Base-by-base conservation (phyloP, 2,113 vertebrate species). In the Montifringilla adamsi region DNA sequence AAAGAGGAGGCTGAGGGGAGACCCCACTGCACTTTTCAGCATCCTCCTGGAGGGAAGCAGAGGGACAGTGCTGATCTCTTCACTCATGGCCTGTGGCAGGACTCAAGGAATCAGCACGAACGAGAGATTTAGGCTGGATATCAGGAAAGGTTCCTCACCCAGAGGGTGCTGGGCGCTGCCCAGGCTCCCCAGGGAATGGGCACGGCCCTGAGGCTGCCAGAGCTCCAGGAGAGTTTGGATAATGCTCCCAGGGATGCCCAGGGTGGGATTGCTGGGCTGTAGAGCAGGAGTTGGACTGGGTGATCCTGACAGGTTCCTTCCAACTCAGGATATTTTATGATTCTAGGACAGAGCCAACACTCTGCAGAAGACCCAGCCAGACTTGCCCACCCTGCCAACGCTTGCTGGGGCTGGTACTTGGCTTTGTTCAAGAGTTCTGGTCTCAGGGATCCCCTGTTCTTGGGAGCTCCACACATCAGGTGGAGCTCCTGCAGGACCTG, bases 301-400 rank as follows among this genome's bases (percentile, higher is more conserved):
- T 18, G 24, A 26, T 26, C 13, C 33, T n/a, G 2, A 24, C 2
- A 5, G 19, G 33, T 46, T 33, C 35, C 16, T 41, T 30, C 78
- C 39, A 53, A 4, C 39, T 21, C 33, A 53, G 69, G 46, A 15
- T n/a, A 18, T 68, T 75, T 39, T 35, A 6, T 26, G n/a, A 22
- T 26, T 68, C 39, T 12, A 47, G 13, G 24, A 30, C 0, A 39
- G 44, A 79, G 5, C 2, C 39, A 62, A 7, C 3, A 16, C 31
- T 53, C 60, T 23, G 31, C 47, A 49, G 14, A 64, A 13, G 11
- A 52, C 20, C 22, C 60, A 27, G 2, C 17, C 24, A 11, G 4
- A 9, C 7, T 21, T 18, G 10, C 24, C 46, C 3, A 8, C 17
- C 2, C 13, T 26, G 19, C 11, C 11, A 33, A 31, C 0, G 0